Base-by-base conservation (phyloP, 1,140 invertebrate species). In the Bemisia tabaci region DNA sequence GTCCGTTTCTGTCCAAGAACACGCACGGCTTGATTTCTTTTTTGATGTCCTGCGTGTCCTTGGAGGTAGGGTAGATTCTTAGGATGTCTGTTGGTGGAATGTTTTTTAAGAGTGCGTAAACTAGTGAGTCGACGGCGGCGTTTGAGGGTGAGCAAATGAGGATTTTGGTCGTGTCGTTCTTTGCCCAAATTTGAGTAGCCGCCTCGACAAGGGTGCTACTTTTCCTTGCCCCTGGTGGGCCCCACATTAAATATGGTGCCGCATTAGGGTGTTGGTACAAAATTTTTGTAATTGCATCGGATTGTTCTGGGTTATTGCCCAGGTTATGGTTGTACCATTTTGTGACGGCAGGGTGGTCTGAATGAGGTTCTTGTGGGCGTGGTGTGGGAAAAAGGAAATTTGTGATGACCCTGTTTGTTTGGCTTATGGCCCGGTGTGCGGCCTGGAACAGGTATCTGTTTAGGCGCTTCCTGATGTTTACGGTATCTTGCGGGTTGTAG, bases 221-320 rank as follows among this genome's bases (percentile, higher is more conserved):
- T 48, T 48, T 48, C 17, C 33, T 17, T 9, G 5, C 17, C 17
- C 33, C 33, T 48, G 33, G 33, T 9, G 5, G 5, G 5, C 33
- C 33, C 5, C 5, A 48, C 33, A 48, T 5, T 17, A 48, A 80
- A 73, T 96, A 96, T 0, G 94, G 94, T 48, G 17, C 17, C 17
- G 33, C 5, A 48, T 17, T 9, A 9, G 33, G 5, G 33, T 48
- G 5, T 48, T 17, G 17, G 33, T 5, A 9, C 33, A 48, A 17
- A 9, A 48, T 48, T 48, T 5, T 9, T 5, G 5, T 48, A 5
- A 48, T 17, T 5, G 33, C 33, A 48, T 5, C 33, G 33, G 33
- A 5, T 48, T 48, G 33, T 17, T 48, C 33, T 9, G 33, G 33
- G 33, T 48, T 48, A 17, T 5, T 9, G 5, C 5, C 33, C 5